A percentile compares a stretch with the other conserved stretches of the same genome.
Conservation (phyloP, 1,140 invertebrate genomes). For the Cotesia glomerata region DNA sequence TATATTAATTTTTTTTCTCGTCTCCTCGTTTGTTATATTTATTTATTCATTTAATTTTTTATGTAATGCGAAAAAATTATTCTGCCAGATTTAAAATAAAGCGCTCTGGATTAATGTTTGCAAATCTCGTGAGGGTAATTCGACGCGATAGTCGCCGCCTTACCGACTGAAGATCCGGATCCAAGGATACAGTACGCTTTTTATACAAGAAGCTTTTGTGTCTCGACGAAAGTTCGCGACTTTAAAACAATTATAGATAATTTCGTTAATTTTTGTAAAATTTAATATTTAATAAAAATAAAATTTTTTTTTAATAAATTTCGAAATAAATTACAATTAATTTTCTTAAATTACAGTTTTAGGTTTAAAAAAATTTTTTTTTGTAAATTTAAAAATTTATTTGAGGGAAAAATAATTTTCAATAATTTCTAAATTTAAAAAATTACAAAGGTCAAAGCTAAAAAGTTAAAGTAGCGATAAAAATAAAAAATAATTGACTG, state of each 20-base stretch:
- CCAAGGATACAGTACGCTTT: background rate
- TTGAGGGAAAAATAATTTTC: too few relatives aligned
- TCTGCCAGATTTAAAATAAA: background rate
- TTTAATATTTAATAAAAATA: too few relatives aligned
- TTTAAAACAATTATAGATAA: background rate
- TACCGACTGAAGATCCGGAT: slow-evolving; percentile 14
- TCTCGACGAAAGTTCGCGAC: background rate
- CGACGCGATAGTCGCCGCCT: background rate
- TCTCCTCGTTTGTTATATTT: background rate
- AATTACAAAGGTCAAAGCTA: background rate
- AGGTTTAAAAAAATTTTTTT: too few relatives aligned
- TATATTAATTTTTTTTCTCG: background rate
- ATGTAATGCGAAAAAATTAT: too few relatives aligned
- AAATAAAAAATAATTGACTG: background rate
- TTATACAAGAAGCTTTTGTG: background rate
- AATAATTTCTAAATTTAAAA: too few relatives aligned
- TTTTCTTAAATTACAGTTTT: too few relatives aligned
- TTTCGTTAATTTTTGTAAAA: too few relatives aligned
- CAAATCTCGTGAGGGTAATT: slow-evolving; percentile 12
- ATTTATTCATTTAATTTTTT: background rate
- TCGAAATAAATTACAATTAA: too few relatives aligned
- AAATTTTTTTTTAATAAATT: too few relatives aligned
- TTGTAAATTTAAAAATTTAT: too few relatives aligned
- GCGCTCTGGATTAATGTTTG: background rate
- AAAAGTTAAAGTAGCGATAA: background rate